Evolutionary conservation across 92 coral and sea anemone genomes (phyloP), one percentile per base, ranked within the genome.

Genomic region (Palythoa grandiflora): DNA sequence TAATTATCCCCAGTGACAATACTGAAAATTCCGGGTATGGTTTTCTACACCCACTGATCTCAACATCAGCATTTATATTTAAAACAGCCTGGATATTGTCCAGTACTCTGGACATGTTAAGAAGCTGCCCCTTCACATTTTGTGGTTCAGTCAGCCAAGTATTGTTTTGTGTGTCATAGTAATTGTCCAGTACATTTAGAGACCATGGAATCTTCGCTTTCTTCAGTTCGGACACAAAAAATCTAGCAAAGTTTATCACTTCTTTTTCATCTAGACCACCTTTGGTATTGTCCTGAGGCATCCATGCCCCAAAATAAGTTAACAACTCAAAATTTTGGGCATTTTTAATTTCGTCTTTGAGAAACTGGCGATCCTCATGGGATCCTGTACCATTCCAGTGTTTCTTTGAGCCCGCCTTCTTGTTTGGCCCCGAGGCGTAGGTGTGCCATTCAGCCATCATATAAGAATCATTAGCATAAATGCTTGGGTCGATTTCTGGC

Each of bases 251-350:
- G 38, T 91, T 80, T 2, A 90, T 92, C 21, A 87, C 95, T 65
- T 94, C 98, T 38, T 17, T 3, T 61, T 94, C 92, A 19, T 68
- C 44, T 54, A 90, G 52, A 7, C 80, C 38, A 37, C 92, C 92
- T 6, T 51, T 37, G 11, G 80, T 21, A 89, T 94, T 90, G 79
- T 94, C 95, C 37, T 75, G 61, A 2, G 95, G 94, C 93, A 92
- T 94, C 97, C 97, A 92, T 15, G 97, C 97, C 19, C 93, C 94
- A 71, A 92, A 86, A 57, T 92, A 93, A 1, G 92, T 93, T 17
- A 75, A 77, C 38, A 94, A 75, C 61, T 68, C 12, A 36, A 68
- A 66, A 47, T 86, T 60, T 85, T 65, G 3, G 88, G 88, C 50
- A 73, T 60, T 39, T 38, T 86, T 57, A 1, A 86, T 86, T 50